Evolutionary conservation across 2,797 vertebrate species (phyloP).

Genomic region (Syncerus caffer): DNA sequence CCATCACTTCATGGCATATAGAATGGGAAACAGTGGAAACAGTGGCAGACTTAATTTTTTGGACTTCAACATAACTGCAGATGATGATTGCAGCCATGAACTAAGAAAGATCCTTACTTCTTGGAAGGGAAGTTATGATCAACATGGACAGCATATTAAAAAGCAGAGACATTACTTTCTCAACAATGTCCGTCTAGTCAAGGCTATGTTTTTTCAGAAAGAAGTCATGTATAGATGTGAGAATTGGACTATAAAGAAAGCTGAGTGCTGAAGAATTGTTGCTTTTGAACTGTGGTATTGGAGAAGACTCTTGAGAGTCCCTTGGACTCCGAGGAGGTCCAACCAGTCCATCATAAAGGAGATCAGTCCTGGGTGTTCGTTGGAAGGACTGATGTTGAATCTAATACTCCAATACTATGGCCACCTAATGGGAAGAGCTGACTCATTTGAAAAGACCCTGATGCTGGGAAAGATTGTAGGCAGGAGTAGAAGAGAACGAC

Average conservation of each 20-base stretch:
- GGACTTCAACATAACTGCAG: background rate
- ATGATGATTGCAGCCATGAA: background rate
- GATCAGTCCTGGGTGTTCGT: background rate
- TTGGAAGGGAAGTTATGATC: background rate
- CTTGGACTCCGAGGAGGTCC: background rate
- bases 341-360: background rate
- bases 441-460: background rate
- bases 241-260: background rate
- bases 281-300: background rate
- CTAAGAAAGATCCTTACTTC: background rate
- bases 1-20: background rate
- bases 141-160: background rate
- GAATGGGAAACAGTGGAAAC: background rate
- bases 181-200: background rate
- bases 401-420: background rate
- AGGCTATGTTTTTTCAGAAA: background rate
- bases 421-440: background rate
- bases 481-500: fast-evolving
- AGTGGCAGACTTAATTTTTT: background rate
- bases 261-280: fast-evolving
- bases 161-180: background rate
- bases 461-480: background rate
- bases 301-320: background rate
- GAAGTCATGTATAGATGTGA: background rate
- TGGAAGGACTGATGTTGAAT: background rate